Percentiles rank a stretch among this genome's conserved stretches.
Evolutionary conservation across 2,888 invertebrate genomes (phyloP).

Genomic region (Boloria euphrosyne): DNA sequence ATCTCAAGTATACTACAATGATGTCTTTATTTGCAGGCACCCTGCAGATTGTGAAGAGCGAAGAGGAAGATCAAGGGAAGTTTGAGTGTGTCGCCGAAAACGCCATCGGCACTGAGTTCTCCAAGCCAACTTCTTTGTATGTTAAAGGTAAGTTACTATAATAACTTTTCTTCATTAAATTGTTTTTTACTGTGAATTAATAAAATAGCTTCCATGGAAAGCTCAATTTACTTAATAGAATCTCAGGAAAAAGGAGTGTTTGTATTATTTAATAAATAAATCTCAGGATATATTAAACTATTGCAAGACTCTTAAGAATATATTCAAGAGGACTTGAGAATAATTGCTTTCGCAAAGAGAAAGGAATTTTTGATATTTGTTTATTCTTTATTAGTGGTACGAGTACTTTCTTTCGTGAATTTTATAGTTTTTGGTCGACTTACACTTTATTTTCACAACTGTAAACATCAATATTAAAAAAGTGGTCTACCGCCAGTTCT

Average conservation of each 20-base stretch:
- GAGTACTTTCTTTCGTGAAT: background rate
- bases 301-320: background rate
- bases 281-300: no score
- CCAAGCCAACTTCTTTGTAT: slow-evolving; percentile 93
- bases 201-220: no score
- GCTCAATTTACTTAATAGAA: no score
- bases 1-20: slow-evolving; percentile 17
- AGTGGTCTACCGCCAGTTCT: no score
- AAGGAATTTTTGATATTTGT: slow-evolving; percentile 3
- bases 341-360: background rate
- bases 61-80: slow-evolving; percentile 95
- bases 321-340: background rate
- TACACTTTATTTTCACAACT: no score
- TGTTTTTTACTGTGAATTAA: no score
- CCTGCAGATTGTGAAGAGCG: slow-evolving; percentile 94
- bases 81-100: slow-evolving; percentile 98
- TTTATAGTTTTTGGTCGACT: no score
- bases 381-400: background rate
- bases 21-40: slow-evolving; percentile 83
- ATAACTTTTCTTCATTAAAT: background rate
- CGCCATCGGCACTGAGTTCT: slow-evolving; percentile 95
- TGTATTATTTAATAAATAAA: no score
- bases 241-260: no score
- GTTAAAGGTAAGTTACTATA: slow-evolving; percentile 88
- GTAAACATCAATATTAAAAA: no score